A percentile compares a stretch with the other conserved stretches of the same genome.
Evolutionary conservation across 2,113 vertebrate species (phyloP).

Genomic region (sheep (Ovis aries)): DNA sequence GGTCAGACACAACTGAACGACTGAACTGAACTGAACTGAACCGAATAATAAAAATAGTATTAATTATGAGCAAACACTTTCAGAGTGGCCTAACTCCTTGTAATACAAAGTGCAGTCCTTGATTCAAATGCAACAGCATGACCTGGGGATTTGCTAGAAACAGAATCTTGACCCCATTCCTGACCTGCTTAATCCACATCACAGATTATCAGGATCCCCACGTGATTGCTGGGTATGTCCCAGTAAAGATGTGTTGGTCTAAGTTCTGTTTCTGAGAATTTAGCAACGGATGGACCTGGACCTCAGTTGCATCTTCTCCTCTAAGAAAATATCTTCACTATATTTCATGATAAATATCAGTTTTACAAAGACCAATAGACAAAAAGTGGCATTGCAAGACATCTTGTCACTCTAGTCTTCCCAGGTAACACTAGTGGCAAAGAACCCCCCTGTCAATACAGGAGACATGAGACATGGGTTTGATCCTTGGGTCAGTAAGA

Average conservation of each 20-base stretch:
- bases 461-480: neutral
- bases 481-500: neutral
- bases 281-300: neutral
- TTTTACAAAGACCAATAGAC: neutral
- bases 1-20: accelerated
- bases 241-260: neutral
- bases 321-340: neutral
- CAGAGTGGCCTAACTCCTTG: neutral
- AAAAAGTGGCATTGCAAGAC: neutral
- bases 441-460: neutral
- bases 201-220: neutral
- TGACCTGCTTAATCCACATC: neutral
- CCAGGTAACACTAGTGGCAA: neutral
- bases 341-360: neutral
- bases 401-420: neutral
- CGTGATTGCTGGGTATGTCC: no score
- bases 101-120: neutral
- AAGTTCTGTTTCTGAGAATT: neutral
- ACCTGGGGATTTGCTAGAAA: neutral
- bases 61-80: neutral
- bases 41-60: neutral
- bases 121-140: neutral
- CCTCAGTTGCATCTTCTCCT: neutral
- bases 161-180: neutral
- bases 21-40: no score